Evolutionary conservation across 2,113 vertebrate species (phyloP), one percentile per base, ranked within the genome.

Genomic region (Poeciliopsis retropinna): DNA sequence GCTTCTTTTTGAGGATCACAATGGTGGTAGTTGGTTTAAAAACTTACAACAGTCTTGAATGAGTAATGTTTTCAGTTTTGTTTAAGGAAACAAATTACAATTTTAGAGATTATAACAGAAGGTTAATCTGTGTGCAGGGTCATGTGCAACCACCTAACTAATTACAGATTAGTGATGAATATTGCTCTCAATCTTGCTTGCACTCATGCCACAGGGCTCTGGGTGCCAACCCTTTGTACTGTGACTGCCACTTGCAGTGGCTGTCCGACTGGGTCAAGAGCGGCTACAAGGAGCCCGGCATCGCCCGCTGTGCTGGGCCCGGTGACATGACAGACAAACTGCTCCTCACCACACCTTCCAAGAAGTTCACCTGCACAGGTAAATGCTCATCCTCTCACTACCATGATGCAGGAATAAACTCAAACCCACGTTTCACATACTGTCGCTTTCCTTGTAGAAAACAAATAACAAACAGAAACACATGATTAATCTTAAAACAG

Each of bases 171-270:
- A 9, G 62, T 64, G 31, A 25, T 70, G 68, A 67, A 47, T 64
- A 37, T 25, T 63, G 12, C 25, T 65, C 19, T 74, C 28, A 4
- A 8, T 51, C 28, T 66, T 15, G 29, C 70, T n/a, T 72, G 41
- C 54, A 4, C 70, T 3, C 79, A 70, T 76, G 88, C 61, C 60
- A 5, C 92, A 99, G 98, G 61, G 98, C 98, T 68, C 96, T 99
- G 72, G 98, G 98, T 30, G 97, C 98, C 84, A 99, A 99, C 89
- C 98, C 98, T 65, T 95, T 99, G 79, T 94, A 98, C 87, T 99
- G 98, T 85, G 97, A 99, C 88, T 99, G 98, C 86, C 96, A 97
- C 91, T 96, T 99, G 97, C 97, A 98, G 90, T 99, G 98, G 98
- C 87, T 99, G 1, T 99, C 98, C 3, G 98, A 99, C 81, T 99